phyloP scores from a whole-genome alignment of 37 sponge, comb jelly and placozoan genomes.

The Axinella damicornis region DNA sequence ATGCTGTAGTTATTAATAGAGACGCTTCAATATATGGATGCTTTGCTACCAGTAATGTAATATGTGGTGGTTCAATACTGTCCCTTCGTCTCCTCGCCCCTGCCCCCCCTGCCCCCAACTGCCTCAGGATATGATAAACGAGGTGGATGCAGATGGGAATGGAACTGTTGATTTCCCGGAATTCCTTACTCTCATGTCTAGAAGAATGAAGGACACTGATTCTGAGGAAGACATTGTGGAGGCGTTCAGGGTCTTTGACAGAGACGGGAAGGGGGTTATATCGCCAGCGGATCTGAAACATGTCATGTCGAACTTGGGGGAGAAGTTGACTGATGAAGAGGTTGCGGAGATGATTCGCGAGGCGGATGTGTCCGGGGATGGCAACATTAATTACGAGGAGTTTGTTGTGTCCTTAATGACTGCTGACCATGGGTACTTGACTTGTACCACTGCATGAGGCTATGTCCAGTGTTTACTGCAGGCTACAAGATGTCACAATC shows the following conservation, averaged over 20 bases:
- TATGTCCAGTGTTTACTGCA: too few relatives aligned
- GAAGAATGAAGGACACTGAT: too few relatives aligned
- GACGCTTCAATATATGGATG: too few relatives aligned
- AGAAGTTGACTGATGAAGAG: conserved; percentile 17
- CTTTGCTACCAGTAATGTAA: too few relatives aligned
- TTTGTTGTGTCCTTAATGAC: background rate
- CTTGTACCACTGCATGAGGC: too few relatives aligned
- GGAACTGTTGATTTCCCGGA: conserved; percentile 29
- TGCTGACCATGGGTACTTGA: too few relatives aligned
- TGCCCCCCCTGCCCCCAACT: background rate
- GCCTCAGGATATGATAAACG: conserved; percentile 39
- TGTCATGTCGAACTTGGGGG: background rate
- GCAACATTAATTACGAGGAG: background rate
- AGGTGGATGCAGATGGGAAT: conserved; percentile 23
- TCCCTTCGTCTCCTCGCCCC: background rate
- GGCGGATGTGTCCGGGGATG: too few relatives aligned
- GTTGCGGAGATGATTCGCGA: too few relatives aligned
- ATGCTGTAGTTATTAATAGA: too few relatives aligned
- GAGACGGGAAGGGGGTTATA: conserved; percentile 31
- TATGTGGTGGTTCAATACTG: background rate
- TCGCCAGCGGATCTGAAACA: conserved; percentile 2
- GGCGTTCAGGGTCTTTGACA: conserved; percentile 49
- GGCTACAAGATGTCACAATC: too few relatives aligned
- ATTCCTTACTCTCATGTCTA: background rate
- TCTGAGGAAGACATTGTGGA: conserved; percentile 7